Evolutionary conservation across 2,113 vertebrate genomes (phyloP).

Genomic region (Oceanites oceanicus): DNA sequence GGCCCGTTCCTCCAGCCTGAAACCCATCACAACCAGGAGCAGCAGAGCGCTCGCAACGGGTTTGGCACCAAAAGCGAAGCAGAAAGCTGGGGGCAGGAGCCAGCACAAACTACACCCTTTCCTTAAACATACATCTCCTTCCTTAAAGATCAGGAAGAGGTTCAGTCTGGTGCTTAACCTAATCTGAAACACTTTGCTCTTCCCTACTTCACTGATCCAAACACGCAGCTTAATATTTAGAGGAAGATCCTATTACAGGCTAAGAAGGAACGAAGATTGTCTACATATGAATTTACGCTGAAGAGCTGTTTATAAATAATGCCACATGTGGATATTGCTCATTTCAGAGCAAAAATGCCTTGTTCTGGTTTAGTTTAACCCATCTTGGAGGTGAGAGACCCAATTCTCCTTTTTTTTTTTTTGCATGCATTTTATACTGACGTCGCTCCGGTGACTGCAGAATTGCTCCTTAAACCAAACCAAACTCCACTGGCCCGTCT

Average conservation of each 20-base stretch:
- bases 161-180: neutral
- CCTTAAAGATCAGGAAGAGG: neutral
- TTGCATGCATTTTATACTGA: neutral
- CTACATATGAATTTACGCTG: neutral
- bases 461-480: neutral
- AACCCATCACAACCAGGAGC: neutral
- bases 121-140: neutral
- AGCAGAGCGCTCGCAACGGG: neutral
- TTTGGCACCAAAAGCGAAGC: neutral
- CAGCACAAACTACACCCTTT: neutral
- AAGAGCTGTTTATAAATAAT: slow-evolving; percentile 17
- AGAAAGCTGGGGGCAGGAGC: neutral
- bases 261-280: neutral
- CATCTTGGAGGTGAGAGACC: neutral
- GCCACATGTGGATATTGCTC: neutral
- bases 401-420: neutral
- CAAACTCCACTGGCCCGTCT: neutral
- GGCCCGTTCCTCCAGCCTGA: neutral
- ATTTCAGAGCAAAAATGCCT: neutral
- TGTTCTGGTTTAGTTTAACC: neutral
- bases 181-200: neutral
- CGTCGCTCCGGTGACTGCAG: neutral
- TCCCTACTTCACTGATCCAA: neutral
- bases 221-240: neutral
- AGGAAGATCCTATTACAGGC: neutral